Evolutionary conservation across 2,888 invertebrate genomes (phyloP).

Genomic region (Clostera curtula): DNA sequence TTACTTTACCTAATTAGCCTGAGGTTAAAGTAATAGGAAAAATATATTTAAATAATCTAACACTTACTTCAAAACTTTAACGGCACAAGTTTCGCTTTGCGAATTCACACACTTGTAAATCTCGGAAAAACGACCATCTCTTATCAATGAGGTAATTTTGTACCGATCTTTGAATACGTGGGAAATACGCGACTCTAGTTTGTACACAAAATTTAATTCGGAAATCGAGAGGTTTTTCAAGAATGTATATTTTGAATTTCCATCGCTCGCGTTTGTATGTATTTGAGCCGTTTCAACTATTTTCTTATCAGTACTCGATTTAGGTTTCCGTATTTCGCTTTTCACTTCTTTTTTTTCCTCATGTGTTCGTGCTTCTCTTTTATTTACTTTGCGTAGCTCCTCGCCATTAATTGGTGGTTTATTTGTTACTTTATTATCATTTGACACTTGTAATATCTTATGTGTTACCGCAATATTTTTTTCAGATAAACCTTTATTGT

Average conservation of each 20-base stretch:
- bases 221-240: too few species aligned
- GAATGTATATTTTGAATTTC: neutral
- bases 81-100: constrained; percentile 21
- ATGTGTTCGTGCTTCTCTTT: too few species aligned
- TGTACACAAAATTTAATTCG: constrained; percentile 2
- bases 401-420: too few species aligned
- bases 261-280: neutral
- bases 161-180: constrained; percentile 16
- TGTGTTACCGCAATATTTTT: too few species aligned
- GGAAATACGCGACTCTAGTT: constrained; percentile 20
- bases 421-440: too few species aligned
- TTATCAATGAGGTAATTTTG: constrained; percentile 22
- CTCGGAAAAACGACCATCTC: constrained; percentile 32
- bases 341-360: too few species aligned
- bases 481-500: too few species aligned
- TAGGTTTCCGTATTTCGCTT: neutral
- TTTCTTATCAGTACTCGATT: too few species aligned
- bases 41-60: neutral
- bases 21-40: too few species aligned
- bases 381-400: too few species aligned
- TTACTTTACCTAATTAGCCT: too few species aligned
- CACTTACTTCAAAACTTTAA: constrained; percentile 40
- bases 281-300: neutral
- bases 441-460: too few species aligned
- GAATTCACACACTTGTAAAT: constrained; percentile 31